Evolutionary conservation across 2,113 vertebrate genomes (phyloP).

Genomic region (Clarias macrocephalus): DNA sequence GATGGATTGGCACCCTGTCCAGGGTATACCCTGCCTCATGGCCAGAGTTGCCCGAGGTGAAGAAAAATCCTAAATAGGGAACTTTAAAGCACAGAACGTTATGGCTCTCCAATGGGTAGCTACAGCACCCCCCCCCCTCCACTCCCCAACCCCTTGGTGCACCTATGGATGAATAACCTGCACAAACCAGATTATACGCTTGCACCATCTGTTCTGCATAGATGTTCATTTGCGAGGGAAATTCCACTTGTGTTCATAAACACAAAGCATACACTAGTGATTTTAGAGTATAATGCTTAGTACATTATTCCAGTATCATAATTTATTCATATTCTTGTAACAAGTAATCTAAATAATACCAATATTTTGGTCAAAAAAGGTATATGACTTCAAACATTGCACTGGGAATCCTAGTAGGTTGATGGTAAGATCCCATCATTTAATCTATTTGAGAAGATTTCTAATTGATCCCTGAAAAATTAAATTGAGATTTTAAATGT

Average conservation of each 20-base stretch:
- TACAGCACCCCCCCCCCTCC: too few relatives aligned
- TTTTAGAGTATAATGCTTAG: neutral
- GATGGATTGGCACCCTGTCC: too few relatives aligned
- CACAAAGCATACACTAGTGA: neutral
- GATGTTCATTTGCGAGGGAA: neutral
- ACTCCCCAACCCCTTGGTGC: too few relatives aligned
- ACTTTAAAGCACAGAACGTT: too few relatives aligned
- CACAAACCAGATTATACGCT: neutral
- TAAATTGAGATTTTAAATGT: neutral
- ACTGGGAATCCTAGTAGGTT: neutral
- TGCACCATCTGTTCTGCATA: neutral
- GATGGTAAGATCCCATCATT: neutral
- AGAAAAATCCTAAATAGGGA: too few relatives aligned
- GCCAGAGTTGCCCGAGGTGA: too few relatives aligned
- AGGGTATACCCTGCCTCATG: too few relatives aligned
- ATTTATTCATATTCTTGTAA: neutral
- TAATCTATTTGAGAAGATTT: neutral
- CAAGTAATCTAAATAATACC: neutral
- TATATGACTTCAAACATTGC: neutral
- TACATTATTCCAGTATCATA: neutral
- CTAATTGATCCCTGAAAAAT: neutral
- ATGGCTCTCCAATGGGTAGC: too few relatives aligned
- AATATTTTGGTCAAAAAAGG: neutral
- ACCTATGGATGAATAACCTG: neutral
- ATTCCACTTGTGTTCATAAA: too few relatives aligned